Conservation (phyloP, 2,888 invertebrate genomes). For the Chrysotoxum bicinctum region DNA sequence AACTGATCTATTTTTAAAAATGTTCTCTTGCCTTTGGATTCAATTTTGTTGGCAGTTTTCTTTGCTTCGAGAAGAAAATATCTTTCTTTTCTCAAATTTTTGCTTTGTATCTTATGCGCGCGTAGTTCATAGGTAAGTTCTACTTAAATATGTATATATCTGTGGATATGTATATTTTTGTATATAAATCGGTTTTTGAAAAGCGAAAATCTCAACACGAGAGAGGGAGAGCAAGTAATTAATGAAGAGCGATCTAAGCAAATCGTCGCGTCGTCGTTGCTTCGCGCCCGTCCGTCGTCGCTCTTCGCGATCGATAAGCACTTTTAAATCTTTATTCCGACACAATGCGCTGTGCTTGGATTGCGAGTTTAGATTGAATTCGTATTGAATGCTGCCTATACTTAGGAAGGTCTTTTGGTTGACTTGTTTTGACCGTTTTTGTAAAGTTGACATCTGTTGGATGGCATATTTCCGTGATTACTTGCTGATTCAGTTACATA, state of each 20-base stretch:
- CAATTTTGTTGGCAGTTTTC: slow-evolving; percentile 59
- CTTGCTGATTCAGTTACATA: slow-evolving; percentile 30
- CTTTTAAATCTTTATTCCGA: slow-evolving; percentile 45
- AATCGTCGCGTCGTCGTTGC: background rate
- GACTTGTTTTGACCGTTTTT: slow-evolving; percentile 70
- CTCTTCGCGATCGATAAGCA: slow-evolving; percentile 33
- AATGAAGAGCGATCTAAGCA: slow-evolving; percentile 46
- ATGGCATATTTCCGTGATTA: slow-evolving; percentile 64
- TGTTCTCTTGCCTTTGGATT: slow-evolving; percentile 56
- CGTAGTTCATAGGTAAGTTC: slow-evolving; percentile 57
- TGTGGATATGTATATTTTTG: slow-evolving; percentile 3
- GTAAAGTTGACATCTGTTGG: slow-evolving; percentile 60
- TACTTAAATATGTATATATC: slow-evolving; percentile 26
- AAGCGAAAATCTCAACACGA: slow-evolving; percentile 35
- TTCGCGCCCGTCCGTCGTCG: background rate
- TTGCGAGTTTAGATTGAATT: background rate
- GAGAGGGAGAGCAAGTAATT: slow-evolving; percentile 51
- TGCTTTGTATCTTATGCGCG: slow-evolving; percentile 46
- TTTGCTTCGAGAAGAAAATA: slow-evolving; percentile 48
- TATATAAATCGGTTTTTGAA: slow-evolving; percentile 15
- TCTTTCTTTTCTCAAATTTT: background rate
- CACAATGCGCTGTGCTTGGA: slow-evolving; percentile 50
- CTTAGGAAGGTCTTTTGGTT: slow-evolving; percentile 1
- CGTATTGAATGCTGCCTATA: slow-evolving; percentile 21
- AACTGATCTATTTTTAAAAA: slow-evolving; percentile 81